Base-by-base conservation (phyloP, 2,888 invertebrate species). In the Listrodromus nycthemerus region DNA sequence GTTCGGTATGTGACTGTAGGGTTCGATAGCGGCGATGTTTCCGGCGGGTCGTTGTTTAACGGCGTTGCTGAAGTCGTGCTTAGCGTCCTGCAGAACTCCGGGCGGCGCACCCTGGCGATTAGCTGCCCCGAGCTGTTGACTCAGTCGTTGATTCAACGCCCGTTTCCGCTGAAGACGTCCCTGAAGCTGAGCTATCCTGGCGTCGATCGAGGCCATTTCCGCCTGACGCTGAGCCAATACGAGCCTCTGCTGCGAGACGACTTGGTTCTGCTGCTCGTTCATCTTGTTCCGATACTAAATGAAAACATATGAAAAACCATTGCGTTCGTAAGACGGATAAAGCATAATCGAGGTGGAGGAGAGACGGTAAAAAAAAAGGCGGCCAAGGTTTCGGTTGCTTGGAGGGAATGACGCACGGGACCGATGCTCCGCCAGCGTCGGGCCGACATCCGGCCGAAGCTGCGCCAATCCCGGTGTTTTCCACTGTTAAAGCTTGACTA, bases 201-300 rank as follows among this genome's bases (percentile, higher is more conserved):
- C 96, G 94, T 99, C 99, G 92, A 99, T 98, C 89, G 97, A 96
- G 79, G 97, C 95, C 95, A 98, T 96, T 94, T 99, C 98, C 87
- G 98, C 98, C 92, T 98, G 98, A 69, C 98, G 95, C 89, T 97
- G 97, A 77, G 97, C 97, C 89, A 99, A 94, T 61, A 98, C 97
- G 90, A 98, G 97, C 85, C 98, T 95, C 94, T 99, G 98, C 89
- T 97, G 97, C 86, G 97, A 97, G 89, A 99, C 95, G 89, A 98
- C 96, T 88, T 96, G 97, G 94, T 97, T 98, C 94, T 98, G 98
- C 93, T 99, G 98, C 94, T 98, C 97, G 94, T 98, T 98, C 94
- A 99, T 95, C 94, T 98, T 98, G 95, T 98, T 99, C 85, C 98
- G 98, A 93, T 98, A 98, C 98, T 99, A 95, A 30, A 21, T 16